Evolutionary conservation across 2,113 vertebrate genomes (phyloP).

Genomic region (Balaenoptera acutorostrata): DNA sequence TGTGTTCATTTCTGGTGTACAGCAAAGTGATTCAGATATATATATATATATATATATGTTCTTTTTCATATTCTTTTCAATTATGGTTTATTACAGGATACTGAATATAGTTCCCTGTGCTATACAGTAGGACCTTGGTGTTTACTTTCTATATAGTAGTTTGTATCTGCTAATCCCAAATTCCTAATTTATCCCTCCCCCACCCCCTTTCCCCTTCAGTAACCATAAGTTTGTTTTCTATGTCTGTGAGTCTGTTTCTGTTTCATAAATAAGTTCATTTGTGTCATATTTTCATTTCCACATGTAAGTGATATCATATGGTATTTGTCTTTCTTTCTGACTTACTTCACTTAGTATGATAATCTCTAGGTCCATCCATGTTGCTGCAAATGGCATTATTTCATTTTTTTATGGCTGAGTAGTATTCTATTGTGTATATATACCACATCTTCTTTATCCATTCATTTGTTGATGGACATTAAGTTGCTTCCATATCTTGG

Average conservation of each 20-base stretch:
- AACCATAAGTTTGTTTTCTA: background rate
- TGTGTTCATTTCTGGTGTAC: too few species aligned
- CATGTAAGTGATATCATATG: background rate
- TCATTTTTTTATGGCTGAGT: background rate
- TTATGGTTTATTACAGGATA: background rate
- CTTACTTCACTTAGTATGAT: background rate
- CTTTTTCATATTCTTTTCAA: background rate
- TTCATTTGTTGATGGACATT: background rate
- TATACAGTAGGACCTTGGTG: background rate
- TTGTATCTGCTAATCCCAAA: background rate
- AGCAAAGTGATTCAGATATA: too few species aligned
- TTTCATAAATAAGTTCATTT: background rate
- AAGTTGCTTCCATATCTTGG: background rate
- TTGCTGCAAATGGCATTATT: background rate
- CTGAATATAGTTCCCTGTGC: background rate
- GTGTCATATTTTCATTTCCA: background rate
- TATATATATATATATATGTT: too few species aligned
- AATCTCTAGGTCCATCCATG: background rate
- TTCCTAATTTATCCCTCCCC: background rate
- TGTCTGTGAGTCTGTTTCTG: background rate
- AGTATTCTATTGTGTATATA: background rate
- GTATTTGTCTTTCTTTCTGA: background rate
- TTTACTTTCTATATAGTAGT: background rate
- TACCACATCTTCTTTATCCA: background rate
- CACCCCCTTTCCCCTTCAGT: background rate